phyloP scores from a whole-genome alignment of 2,888 invertebrate species.

The Agrochola lychnidis region DNA sequence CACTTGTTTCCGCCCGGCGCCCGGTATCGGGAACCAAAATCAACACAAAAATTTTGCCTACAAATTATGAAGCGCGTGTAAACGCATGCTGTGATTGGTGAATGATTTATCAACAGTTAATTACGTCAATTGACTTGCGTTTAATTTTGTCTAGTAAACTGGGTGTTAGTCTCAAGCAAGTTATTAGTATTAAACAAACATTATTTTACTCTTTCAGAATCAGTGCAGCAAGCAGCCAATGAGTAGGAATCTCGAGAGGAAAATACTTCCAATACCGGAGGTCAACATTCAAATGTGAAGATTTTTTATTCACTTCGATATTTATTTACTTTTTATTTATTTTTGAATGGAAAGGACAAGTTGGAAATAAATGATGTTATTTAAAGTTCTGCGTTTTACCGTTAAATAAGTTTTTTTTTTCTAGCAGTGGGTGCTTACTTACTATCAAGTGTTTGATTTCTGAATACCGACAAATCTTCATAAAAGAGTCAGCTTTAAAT shows the following conservation, averaged over 20 bases:
- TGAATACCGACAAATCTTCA: too few relatives aligned
- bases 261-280: slow-evolving; percentile 26
- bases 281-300: slow-evolving; percentile 72
- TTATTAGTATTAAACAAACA: neutral
- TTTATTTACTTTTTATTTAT: slow-evolving; percentile 45
- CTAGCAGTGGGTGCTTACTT: too few relatives aligned
- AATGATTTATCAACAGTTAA: too few relatives aligned
- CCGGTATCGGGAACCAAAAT: too few relatives aligned
- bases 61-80: too few relatives aligned
- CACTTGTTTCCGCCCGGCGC: too few relatives aligned
- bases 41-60: too few relatives aligned
- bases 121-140: too few relatives aligned
- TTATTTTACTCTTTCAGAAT: slow-evolving; percentile 73
- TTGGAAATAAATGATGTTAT: slow-evolving; percentile 56
- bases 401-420: neutral
- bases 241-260: slow-evolving; percentile 70
- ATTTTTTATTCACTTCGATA: slow-evolving; percentile 64
- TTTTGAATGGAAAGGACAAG: slow-evolving; percentile 39
- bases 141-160: neutral
- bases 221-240: slow-evolving; percentile 69
- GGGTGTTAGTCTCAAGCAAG: neutral
- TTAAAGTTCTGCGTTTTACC: slow-evolving; percentile 19
- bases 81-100: too few relatives aligned
- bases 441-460: too few relatives aligned
- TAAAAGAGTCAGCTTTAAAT: too few relatives aligned